Evolutionary conservation across 1,140 invertebrate genomes (phyloP), one percentile per base, ranked within the genome.

Genomic region (Rhagoletis zephyria): DNA sequence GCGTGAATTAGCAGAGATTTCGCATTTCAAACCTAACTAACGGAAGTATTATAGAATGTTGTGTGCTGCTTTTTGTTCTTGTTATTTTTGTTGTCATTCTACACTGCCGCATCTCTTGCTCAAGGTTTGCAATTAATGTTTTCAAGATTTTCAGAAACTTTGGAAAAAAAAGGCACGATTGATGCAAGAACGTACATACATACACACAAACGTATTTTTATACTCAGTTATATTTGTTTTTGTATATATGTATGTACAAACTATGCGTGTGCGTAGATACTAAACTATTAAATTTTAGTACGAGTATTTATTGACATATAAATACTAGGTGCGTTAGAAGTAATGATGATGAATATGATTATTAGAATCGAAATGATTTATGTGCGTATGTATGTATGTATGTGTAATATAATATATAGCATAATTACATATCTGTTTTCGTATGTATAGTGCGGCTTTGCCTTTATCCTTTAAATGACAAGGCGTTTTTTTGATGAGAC

Each of bases 121-220:
- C 74, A 81, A 81, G 74, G 74, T 81, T 81, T 81, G 74, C 74
- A 81, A 81, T 81, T 56, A 51, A 81, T 19, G 74, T 81, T 81
- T 81, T 81, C 14, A 51, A 77, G 45, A 77, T 77, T 51, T 77
- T 77, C 45, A 77, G 70, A 77, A 77, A 77, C n/a, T 12, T 51
- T 77, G 42, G 65, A 42, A 4, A 77, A 77, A 77, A 77, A 51
- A 64, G 16, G 4, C 63, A n/a, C 14, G 48, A 81, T 51, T 56
- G 45, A 81, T 81, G 74, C 74, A 81, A 81, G 74, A 81, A 81
- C 74, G 56, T 51, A 19, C 16, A 14, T 19, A 19, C 19, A 14
- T 81, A 51, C n/a, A 4, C 45, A 81, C 48, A 67, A 2, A 30
- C 4, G 48, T 56, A 81, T 19, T 6, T 30, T 14, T 30, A 4